Evolutionary conservation across 1,140 invertebrate genomes (phyloP).

Genomic region (Zaprionus davidi): DNA sequence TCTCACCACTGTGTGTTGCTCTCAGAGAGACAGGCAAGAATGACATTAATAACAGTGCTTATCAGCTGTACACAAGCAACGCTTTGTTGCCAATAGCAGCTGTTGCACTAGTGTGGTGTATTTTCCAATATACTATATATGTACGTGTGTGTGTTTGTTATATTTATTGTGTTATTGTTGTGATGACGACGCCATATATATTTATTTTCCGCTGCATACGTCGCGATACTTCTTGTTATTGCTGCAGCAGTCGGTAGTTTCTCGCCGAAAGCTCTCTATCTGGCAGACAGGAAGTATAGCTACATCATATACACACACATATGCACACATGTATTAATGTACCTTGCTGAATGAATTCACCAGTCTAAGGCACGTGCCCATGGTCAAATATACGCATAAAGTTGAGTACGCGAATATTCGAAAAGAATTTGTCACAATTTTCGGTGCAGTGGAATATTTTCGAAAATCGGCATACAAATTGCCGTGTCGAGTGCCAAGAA

Average conservation of each 20-base stretch:
- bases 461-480: slow-evolving; percentile 40
- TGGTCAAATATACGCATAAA: slow-evolving; percentile 51
- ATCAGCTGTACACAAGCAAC: slow-evolving; percentile 60
- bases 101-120: slow-evolving; percentile 40
- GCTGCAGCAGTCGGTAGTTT: slow-evolving; percentile 5
- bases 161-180: slow-evolving; percentile 12
- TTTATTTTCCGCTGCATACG: slow-evolving; percentile 9
- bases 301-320: slow-evolving; percentile 3
- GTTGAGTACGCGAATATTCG: slow-evolving; percentile 30
- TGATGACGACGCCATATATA: slow-evolving; percentile 19
- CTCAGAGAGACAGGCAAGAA: slow-evolving; percentile 21
- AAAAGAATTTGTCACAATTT: slow-evolving; percentile 59
- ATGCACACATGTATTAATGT: slow-evolving; percentile 6
- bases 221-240: slow-evolving; percentile 14
- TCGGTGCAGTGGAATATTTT: slow-evolving; percentile 58
- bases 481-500: slow-evolving; percentile 58
- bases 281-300: slow-evolving; percentile 36
- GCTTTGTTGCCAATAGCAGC: slow-evolving; percentile 58
- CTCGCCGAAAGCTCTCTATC: slow-evolving; percentile 19
- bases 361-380: slow-evolving; percentile 46
- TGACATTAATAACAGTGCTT: slow-evolving; percentile 63
- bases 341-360: slow-evolving; percentile 14
- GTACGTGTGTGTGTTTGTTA: not conserved
- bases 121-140: not conserved
- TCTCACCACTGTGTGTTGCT: not conserved